Base-by-base conservation (phyloP, 2,797 vertebrate genomes). In the Chelon auratus region DNA sequence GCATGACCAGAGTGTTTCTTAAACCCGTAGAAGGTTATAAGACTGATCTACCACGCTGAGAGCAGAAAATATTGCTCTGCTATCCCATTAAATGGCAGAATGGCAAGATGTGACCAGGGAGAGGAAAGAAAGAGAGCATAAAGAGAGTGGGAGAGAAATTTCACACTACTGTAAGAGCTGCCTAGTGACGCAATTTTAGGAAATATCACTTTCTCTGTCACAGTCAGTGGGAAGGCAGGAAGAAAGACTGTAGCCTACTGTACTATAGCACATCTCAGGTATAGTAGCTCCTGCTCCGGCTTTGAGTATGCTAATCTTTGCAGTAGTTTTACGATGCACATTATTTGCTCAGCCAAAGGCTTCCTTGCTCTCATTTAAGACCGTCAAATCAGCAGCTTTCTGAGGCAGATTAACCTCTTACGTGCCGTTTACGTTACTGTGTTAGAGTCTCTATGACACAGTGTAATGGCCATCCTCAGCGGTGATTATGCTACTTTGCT, bases 141-240 rank as follows among this genome's bases (percentile, higher is more conserved):
- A 33, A 48, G 7, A 33, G 55, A 74, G 78, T 26, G 60, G 36
- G 62, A 73, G 80, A 60, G 40, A 66, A 58, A 83, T 82, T 80
- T 92, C 82, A 89, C 80, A 77, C 65, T 81, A 80, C 39, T 30
- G 55, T 37, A 73, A 56, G 54, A 78, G 70, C 67, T 60, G 63
- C 13, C 66, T 24, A 60, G 62, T 90, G 87, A 89, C 50, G 80
- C 80, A 81, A 86, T 65, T 30, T 55, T 13, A 71, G 36, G 84
- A 85, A 87, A 83, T 77, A 75, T 74, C 63, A 67, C 65, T 60
- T 59, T 63, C 72, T 77, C 36, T 58, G 24, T 22, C 22, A 85
- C 30, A 33, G 62, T 71, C 74, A 78, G 83, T 62, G 56, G 13
- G 37, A 66, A 43, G 50, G 45, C 20, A 62, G 73, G 30, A 45